These are phyloP conservation scores for Empidonax traillii DNA, from an alignment of 2,113 vertebrate species.

Conservation along the genomic window DNA sequence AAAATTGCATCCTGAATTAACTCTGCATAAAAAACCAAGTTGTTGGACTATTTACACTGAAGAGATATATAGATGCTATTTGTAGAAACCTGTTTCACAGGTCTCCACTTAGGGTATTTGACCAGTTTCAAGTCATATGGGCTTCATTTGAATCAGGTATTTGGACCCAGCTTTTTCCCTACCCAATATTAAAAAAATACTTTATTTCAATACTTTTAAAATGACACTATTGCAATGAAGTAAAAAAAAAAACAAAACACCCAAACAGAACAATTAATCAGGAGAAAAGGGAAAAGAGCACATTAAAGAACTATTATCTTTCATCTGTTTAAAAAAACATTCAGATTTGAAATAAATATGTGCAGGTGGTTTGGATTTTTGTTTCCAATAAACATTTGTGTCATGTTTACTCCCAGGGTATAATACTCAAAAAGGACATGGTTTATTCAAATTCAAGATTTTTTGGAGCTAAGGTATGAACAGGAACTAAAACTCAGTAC, in stretches of 20 bases:
- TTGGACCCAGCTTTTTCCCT: neutral
- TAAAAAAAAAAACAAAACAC: neutral
- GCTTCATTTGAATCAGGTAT: neutral
- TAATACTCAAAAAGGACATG: neutral
- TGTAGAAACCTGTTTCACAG: neutral
- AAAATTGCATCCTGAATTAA: neutral
- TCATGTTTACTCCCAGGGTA: neutral
- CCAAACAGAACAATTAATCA: neutral
- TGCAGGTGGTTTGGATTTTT: rapidly evolving
- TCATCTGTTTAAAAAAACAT: neutral
- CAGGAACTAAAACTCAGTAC: neutral
- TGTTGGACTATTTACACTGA: neutral
- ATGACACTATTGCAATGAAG: neutral
- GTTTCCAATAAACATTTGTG: neutral
- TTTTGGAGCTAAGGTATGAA: neutral
- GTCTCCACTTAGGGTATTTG: neutral
- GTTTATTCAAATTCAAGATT: neutral
- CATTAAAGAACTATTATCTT: neutral
- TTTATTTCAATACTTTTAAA: neutral
- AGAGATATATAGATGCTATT: neutral
- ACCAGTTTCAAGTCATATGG: neutral
- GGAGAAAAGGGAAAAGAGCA: neutral
- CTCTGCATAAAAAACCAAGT: neutral
- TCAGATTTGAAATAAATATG: neutral
- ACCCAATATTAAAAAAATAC: neutral